phyloP scores from a whole-genome alignment of 2,888 invertebrate species.

The Ectobius pallidus region DNA sequence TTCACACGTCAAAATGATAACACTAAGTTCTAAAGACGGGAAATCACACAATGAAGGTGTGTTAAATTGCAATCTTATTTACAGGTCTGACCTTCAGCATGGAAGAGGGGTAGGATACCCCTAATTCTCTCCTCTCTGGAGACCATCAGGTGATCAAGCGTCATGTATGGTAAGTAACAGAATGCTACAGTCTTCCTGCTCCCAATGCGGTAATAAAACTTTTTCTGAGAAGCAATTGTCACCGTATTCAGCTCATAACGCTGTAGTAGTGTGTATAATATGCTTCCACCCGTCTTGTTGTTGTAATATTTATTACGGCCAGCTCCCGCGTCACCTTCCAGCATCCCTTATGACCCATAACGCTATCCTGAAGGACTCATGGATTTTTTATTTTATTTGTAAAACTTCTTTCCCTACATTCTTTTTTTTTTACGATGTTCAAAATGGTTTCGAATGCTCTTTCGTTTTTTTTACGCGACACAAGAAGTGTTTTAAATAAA shows the following conservation, averaged over 20 bases:
- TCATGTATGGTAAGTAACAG: not conserved
- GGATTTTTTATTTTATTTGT: conserved; percentile 41
- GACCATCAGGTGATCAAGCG: too few relatives aligned
- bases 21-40: too few relatives aligned
- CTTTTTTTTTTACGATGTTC: conserved; percentile 39
- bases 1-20: too few relatives aligned
- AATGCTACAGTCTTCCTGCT: conserved; percentile 37
- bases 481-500: conserved; percentile 42
- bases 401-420: conserved; percentile 32
- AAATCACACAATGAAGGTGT: too few relatives aligned
- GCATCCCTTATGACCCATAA: conserved; percentile 39
- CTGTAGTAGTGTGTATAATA: conserved; percentile 33
- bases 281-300: conserved; percentile 49
- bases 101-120: too few relatives aligned
- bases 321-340: conserved; percentile 54
- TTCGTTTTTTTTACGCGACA: conserved; percentile 36
- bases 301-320: conserved; percentile 60
- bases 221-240: conserved; percentile 53
- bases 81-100: too few relatives aligned
- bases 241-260: conserved; percentile 37
- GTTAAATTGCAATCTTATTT: too few relatives aligned
- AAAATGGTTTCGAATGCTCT: conserved; percentile 42
- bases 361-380: conserved; percentile 36
- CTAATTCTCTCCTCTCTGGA: too few relatives aligned
- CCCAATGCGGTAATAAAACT: conserved; percentile 55